Conservation (phyloP, 2,888 invertebrate species). For the Pollenia griseotomentosa region DNA sequence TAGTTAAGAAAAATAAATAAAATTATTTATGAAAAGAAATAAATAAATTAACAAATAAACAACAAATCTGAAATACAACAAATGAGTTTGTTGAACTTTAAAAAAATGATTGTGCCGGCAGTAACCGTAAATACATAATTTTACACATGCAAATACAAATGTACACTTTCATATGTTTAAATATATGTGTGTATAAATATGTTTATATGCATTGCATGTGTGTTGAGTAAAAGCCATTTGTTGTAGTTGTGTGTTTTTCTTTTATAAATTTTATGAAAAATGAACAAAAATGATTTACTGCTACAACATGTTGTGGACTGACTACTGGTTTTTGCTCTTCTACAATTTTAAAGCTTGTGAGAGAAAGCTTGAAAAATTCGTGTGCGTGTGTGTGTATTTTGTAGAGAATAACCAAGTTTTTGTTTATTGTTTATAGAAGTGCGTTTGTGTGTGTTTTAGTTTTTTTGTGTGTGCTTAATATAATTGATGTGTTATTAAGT, state of each 20-base stretch:
- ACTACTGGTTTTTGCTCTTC: constrained; percentile 54
- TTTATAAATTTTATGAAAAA: constrained; percentile 63
- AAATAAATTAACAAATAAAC: not conserved
- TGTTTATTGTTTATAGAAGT: constrained; percentile 25
- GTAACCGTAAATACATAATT: not conserved
- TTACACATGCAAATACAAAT: not conserved
- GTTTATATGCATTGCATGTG: constrained; percentile 22
- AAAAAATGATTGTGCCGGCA: constrained; percentile 32
- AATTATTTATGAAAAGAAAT: constrained; percentile 14
- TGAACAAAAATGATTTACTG: constrained; percentile 72
- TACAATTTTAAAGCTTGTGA: not conserved
- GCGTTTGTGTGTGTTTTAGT: constrained; percentile 27
- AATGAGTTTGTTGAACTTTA: constrained; percentile 70
- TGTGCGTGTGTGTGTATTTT: constrained; percentile 24
- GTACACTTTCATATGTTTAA: not conserved
- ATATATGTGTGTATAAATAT: not conserved
- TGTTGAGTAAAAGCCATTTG: constrained; percentile 17
- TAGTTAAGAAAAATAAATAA: constrained; percentile 28
- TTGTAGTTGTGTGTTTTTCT: constrained; percentile 37
- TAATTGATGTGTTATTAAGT: constrained; percentile 74
- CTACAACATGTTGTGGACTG: constrained; percentile 71
- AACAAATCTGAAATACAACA: constrained; percentile 33
- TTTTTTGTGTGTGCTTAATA: constrained; percentile 49
- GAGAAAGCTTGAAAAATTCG: not conserved
- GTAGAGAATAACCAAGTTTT: constrained; percentile 11